These are phyloP conservation scores for Rhyacichthys aspro DNA, from an alignment of 2,797 vertebrate genomes.

Conservation along the genomic window DNA sequence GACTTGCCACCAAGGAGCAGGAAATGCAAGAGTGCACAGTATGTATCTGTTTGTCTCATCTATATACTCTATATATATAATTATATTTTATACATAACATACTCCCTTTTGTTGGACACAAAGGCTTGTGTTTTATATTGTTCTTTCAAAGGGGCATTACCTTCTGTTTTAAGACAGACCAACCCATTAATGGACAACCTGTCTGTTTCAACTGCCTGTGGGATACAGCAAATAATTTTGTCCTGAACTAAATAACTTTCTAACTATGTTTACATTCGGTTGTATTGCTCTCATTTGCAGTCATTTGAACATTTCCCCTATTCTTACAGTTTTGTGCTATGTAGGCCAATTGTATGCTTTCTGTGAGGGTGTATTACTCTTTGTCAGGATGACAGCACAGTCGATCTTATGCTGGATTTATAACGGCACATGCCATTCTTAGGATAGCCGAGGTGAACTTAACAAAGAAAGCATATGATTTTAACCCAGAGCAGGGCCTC, in stretches of 20 bases:
- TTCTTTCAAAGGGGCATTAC: neutral
- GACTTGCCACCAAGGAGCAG: slow-evolving; percentile 98
- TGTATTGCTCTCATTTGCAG: too few relatives aligned
- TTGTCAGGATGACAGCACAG: slow-evolving; percentile 47
- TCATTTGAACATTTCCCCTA: neutral
- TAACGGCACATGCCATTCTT: slow-evolving; percentile 33
- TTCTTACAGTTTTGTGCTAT: neutral
- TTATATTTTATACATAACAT: too few relatives aligned
- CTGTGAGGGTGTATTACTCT: too few relatives aligned
- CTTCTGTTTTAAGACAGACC: too few relatives aligned
- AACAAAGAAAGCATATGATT: neutral
- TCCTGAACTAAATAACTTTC: too few relatives aligned
- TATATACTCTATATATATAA: too few relatives aligned
- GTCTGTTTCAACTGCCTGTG: too few relatives aligned
- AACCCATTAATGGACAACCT: too few relatives aligned
- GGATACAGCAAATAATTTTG: too few relatives aligned
- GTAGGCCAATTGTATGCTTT: slow-evolving; percentile 19
- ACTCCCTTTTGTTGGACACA: neutral
- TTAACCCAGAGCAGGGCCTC: neutral
- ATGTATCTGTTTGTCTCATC: slow-evolving; percentile 68
- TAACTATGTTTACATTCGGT: too few relatives aligned
- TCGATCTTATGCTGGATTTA: slow-evolving; percentile 42
- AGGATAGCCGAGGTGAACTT: slow-evolving; percentile 27
- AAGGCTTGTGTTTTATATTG: too few relatives aligned
- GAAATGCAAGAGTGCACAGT: slow-evolving; percentile 99